phyloP scores from a whole-genome alignment of 2,888 invertebrate species.

The Perdita meconis region DNA sequence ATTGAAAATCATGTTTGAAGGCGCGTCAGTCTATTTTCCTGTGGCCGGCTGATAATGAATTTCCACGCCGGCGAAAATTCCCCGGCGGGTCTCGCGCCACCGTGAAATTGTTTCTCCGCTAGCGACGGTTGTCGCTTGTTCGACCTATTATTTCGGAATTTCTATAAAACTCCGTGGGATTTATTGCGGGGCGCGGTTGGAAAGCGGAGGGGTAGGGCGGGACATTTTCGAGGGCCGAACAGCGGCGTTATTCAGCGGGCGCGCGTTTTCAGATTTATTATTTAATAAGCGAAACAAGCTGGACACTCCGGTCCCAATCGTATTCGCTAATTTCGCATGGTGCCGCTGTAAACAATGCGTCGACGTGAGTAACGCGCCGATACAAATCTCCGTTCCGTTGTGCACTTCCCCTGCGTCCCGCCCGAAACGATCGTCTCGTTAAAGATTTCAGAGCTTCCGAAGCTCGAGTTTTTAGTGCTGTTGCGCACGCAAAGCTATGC shows the following conservation, averaged over 20 bases:
- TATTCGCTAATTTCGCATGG: conserved; percentile 11
- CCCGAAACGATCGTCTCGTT: neutral
- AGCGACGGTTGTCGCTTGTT: conserved; percentile 15
- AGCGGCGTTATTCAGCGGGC: neutral
- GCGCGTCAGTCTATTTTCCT: conserved; percentile 35
- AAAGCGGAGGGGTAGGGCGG: neutral
- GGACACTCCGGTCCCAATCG: neutral
- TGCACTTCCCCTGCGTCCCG: neutral
- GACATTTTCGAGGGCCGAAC: neutral
- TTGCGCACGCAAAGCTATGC: neutral
- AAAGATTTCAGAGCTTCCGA: neutral
- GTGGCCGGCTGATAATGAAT: conserved; percentile 48
- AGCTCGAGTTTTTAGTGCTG: neutral
- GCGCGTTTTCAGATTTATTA: conserved; percentile 28
- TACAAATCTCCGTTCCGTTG: neutral
- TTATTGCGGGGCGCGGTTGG: conserved; percentile 4
- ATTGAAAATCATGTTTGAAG: conserved; percentile 53
- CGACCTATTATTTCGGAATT: conserved; percentile 32
- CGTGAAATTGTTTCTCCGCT: conserved; percentile 39
- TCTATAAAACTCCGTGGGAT: conserved; percentile 19
- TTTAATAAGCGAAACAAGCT: conserved; percentile 22
- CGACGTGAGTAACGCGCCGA: neutral
- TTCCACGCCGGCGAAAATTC: conserved; percentile 23
- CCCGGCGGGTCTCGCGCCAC: conserved; percentile 6
- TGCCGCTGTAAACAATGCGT: conserved; percentile 10